Base-by-base conservation (phyloP, 30 jellyfish, hydroid and myxozoan genomes). In the Mastigias papua region DNA sequence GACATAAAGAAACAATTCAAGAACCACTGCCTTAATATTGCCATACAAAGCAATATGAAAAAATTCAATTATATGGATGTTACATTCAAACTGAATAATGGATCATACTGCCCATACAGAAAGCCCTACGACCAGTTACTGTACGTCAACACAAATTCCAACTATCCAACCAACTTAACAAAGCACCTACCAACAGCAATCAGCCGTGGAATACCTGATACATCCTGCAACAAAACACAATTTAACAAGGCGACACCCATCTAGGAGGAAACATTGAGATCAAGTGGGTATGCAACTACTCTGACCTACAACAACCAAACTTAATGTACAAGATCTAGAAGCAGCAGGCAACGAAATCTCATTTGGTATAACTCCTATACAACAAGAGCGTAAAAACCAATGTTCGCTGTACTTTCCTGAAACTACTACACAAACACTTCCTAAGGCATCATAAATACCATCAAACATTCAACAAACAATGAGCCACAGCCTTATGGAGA, bases 141-240 rank as follows among this genome's bases (percentile, higher is more conserved):
- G 58, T 84, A 82, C 87, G 62, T 82, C 81, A 90, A 82, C 93
- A 51, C 86, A 29, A 66, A 90, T 34, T 90, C 92, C 21, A 91
- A 91, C 64, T 94, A 91, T 65, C 97, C 97, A 42, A 97, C 96
- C 67, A 84, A 25, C 66, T 61, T 91, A 23, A 76, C 69, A 73
- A 86, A 78, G 68, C 89, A 73, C 21, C 78, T 82, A 5, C 97
- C 97, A 9, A 30, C 64, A 42, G 80, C 91, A 26, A 60, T 76
- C 66, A 78, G 48, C 68, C 70, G 73, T 13, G 33, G 84, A 72
- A 42, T 86, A 67, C 60, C 93, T 27, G 88, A 76, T 26, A 76
- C 85, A n/a, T 84, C 97, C 57, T 85, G 97, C 81, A 91, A 67
- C 91, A 80, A 91, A 86, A 61, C 32, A 20, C 49, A 32, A 33